Conservation (phyloP, 2,113 vertebrate genomes). For the Oreocharis arfaki region DNA sequence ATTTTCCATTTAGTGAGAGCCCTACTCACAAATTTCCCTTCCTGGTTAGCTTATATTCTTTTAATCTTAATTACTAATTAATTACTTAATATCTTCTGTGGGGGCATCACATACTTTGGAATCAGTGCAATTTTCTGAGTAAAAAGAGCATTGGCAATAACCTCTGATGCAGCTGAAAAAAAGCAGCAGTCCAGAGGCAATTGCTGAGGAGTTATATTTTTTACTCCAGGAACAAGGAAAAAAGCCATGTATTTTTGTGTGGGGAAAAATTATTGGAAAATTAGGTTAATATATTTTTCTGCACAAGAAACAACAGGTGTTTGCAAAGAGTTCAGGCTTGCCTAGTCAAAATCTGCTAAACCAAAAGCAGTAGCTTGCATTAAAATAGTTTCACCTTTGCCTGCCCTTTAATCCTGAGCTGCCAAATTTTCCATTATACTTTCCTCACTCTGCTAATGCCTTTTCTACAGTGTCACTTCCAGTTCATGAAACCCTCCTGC, state of each 20-base stretch:
- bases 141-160: neutral
- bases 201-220: neutral
- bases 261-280: neutral
- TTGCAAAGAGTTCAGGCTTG: neutral
- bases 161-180: neutral
- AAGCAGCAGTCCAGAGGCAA: neutral
- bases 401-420: neutral
- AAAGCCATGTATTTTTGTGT: neutral
- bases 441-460: neutral
- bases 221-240: neutral
- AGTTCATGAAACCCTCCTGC: neutral
- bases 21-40: neutral
- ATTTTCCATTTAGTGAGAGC: neutral
- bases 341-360: neutral
- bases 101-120: neutral
- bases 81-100: neutral
- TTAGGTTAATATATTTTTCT: neutral
- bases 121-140: neutral
- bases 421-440: neutral
- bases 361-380: neutral
- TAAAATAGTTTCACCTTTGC: neutral
- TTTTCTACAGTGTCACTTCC: neutral
- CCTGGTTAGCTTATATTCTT: neutral
- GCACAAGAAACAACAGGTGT: neutral
- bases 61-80: neutral